Conservation (phyloP, 53 echinoderm and acorn worm species). For the Henricia sp. region DNA sequence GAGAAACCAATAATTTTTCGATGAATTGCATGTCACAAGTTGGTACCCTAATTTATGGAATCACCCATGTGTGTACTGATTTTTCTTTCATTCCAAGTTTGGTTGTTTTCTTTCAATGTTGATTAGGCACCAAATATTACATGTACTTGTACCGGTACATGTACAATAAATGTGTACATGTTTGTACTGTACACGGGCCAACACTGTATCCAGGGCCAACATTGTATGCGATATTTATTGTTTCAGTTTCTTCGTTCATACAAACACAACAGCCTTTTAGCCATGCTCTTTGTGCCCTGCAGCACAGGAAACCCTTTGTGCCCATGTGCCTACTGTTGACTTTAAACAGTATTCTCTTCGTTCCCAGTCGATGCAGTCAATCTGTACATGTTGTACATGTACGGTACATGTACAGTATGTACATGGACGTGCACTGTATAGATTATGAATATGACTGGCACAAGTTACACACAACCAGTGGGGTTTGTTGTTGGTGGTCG, state of each 20-base stretch:
- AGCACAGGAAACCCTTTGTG: too few relatives aligned
- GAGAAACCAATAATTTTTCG: too few relatives aligned
- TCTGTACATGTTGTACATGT: background rate
- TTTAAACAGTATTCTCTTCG: background rate
- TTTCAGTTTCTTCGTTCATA: background rate
- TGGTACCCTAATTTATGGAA: too few relatives aligned
- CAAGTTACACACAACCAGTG: background rate
- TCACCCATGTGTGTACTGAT: too few relatives aligned
- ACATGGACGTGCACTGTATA: background rate
- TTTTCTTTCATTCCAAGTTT: too few relatives aligned
- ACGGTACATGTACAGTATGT: background rate
- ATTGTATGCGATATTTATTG: background rate
- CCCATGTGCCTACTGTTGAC: background rate
- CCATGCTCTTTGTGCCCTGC: background rate
- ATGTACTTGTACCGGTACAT: too few relatives aligned
- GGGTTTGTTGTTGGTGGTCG: background rate
- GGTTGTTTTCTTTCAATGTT: too few relatives aligned
- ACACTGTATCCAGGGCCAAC: background rate
- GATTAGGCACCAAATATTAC: background rate
- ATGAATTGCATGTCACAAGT: too few relatives aligned
- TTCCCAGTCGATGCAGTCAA: background rate
- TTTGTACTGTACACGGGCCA: background rate
- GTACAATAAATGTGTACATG: background rate
- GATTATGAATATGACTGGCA: background rate
- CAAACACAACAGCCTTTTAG: background rate